Base-by-base conservation (phyloP, 2,797 vertebrate species). In the Siniperca scherzeri region DNA sequence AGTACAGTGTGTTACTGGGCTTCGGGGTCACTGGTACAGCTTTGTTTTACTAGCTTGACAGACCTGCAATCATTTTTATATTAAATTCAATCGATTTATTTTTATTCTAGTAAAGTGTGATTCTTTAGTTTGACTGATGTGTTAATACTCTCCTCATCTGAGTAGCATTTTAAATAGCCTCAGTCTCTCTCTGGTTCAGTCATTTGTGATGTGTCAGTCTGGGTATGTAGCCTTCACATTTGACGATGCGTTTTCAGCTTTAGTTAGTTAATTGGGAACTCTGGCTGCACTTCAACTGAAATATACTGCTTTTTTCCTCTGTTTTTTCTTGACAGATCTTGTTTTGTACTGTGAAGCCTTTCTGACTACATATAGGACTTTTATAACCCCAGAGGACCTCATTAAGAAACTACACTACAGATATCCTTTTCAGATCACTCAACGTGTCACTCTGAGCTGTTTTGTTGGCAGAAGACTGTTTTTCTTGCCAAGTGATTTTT, bases 261-360 rank as follows among this genome's bases (percentile, higher is more conserved):
- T 53, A 53, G 82, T 60, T 66, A 22, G 42, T 74, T 89, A 62
- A 89, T 74, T 87, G 27, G 46, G n/a, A 73, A 19, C 30, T 53
- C 38, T 78, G 36, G 40, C 80, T 80, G 38, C 77, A 71, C 2
- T 21, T 80, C 60, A 61, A 76, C 71, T 89, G 42, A 90, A 75
- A 85, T 68, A 14, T 75, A 66, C 80, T 74, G 30, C 66, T 62
- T 38, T 78, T 56, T 8, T 80, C 70, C 11, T 78, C n/a, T 77
- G 77, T 64, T 69, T 84, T 87, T 92, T 36, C 83, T 72, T 27
- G 71, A 56, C 88, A 99, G 98, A 99, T 92, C 93, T 99, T 70
- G 98, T 99, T 91, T 93, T 99, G 93, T 99, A 99, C 96, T 99
- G 98, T 86, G 99, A 99, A 96, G 99, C 98, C 88, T 99, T 99